Base-by-base conservation (phyloP, 2,888 invertebrate species). In the Sepiola atlantica region DNA sequence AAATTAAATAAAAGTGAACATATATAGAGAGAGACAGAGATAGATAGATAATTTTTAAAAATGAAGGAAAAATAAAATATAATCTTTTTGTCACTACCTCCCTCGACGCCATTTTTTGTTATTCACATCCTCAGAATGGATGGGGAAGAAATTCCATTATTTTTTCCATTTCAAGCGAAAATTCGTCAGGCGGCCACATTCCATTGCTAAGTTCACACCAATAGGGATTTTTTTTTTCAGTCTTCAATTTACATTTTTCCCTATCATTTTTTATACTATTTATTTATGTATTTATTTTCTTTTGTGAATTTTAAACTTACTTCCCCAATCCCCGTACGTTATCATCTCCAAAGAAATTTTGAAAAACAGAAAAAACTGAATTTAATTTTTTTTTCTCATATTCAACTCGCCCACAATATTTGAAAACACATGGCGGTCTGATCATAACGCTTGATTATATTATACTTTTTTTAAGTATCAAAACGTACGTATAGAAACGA, bases 361-460 rank as follows among this genome's bases (percentile, higher is more conserved):
- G 20, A 21, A 28, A 61, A 61, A 61, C 8, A 21, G 21, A 21
- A 61, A 61, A 28, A 24, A 61, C 32, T 77, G 77, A 77, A n/a
- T 77, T 77, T n/a, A 77, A 77, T 18, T 77, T 77, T 77, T 77
- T 77, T 28, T 32, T n/a, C 45, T 45, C 45, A 45, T 77, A 32
- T 77, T 77, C 77, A n/a, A 32, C n/a, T 77, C 77, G n/a, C 12
- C 32, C n/a, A 21, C 16, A 77, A 77, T 77, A 77, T 77, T 77
- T 77, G 77, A 77, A 77, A 77, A n/a, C 77, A 77, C n/a, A 77
- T n/a, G 77, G 77, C 77, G n/a, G 77, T 16, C n/a, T 77, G 77
- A 77, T 77, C 32, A 77, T 77, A 77, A 77, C 77, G 77, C 77
- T 77, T 77, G 77, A 77, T 77, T n/a, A 77, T 77, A n/a, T 77